Evolutionary conservation across 1,140 invertebrate species (phyloP), one percentile per base, ranked within the genome.

Genomic region (Littorina saxatilis): DNA sequence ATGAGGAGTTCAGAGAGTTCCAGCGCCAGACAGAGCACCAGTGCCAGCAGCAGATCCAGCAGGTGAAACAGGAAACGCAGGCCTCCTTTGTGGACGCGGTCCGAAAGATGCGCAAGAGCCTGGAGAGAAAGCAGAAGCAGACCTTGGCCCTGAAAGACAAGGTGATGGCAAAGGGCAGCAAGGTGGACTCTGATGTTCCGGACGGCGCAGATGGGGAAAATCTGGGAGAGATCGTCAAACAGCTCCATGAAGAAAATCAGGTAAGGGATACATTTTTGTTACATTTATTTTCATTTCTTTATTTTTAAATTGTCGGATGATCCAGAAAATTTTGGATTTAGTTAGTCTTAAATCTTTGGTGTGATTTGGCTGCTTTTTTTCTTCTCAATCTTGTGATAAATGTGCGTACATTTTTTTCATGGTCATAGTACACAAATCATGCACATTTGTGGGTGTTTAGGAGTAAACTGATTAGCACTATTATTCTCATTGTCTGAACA

Each of bases 41-140:
- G 47, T 80, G 85, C 39, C 82, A 83, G 40, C 85, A 84, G 76
- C 84, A 87, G 52, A 58, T 89, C 15, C 81, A 89, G 75, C 75
- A 85, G 27, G 66, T 87, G 3, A 88, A 81, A 29, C 80, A 78
- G 27, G 88, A 90, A 40, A 90, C 87, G 73, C 85, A 91, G 32
- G 76, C 83, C 39, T 83, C 86, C 35, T 91, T 91, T 82, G 85
- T 89, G 27, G 84, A 89, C 72, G 86, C 87, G 35, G 63, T 91
- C 66, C 85, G 86, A 68, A 88, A 89, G 83, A 83, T 89, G 35
- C 86, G 81, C 35, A 86, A 86, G 68, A 85, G 90, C 17, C 72
- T 89, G 74, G 81, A 87, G 15, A 83, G 81, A 35, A 80, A 75
- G 43, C 80, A 86, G 27, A 81, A 47, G 70, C 35, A 80, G 77